Base-by-base conservation (phyloP, 2,888 invertebrate genomes). In the Cryptus viduatorius region DNA sequence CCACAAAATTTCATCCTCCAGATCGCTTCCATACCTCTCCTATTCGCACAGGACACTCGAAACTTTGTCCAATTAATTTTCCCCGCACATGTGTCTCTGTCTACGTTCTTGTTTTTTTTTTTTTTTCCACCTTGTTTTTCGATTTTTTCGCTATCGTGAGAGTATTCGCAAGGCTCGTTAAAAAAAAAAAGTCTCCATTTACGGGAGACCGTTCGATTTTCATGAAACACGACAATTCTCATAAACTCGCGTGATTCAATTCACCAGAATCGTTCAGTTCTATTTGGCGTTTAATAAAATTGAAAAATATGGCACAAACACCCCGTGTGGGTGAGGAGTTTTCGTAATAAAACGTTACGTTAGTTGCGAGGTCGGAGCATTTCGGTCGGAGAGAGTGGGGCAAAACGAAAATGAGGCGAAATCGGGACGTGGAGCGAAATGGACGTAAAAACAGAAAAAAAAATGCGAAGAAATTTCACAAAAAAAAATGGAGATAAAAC, bases 61-160 rank as follows among this genome's bases (percentile, higher is more conserved):
- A 77, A 82, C 37, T 72, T 72, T 59, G 71, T 77, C 46, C 67
- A 82, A 77, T 72, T 59, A 72, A 59, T 65, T 67, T 59, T 24
- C 19, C 10, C 42, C 14, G 16, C 44, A 31, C 59, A 19, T 4
- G 14, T 59, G 3, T 10, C 46, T 31, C 10, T 7, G 16, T 37
- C 48, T 37, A 31, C 4, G 8, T 71, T 53, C 3, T 10, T 37
- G 61, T 48, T 44, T 53, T n/a, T 44, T 64, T 65, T 71, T 31
- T 50, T 48, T 69, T n/a, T 48, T 29, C 10, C 1, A 10, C 5
- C 14, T 5, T 31, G 24, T 44, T 79, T 67, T 65, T 53, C 44
- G 7, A 48, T 53, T 53, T 53, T 53, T n/a, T 53, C 16, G 1
- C 16, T 16, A 16, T 7, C 50, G n/a, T 12, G 3, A 59, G 24